phyloP scores from a whole-genome alignment of 2,113 vertebrate species.

The Amphiprion ocellaris region DNA sequence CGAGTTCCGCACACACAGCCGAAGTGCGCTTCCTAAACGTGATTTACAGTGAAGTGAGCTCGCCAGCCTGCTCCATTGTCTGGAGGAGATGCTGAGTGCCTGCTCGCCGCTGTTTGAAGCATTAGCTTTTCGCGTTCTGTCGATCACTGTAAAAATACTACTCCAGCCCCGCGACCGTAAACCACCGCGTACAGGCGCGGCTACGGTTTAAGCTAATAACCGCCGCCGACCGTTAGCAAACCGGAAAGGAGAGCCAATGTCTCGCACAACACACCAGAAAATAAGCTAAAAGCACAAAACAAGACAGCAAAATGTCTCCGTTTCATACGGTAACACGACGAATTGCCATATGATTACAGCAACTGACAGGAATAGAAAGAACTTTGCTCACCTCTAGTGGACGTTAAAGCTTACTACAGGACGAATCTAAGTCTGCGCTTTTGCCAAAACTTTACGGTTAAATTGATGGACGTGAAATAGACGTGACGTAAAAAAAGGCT shows the following conservation, averaged over 20 bases:
- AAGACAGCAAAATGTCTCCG: fast-evolving
- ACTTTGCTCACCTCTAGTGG: conserved; percentile 58
- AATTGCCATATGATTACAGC: neutral
- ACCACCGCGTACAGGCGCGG: conserved; percentile 12
- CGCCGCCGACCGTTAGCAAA: neutral
- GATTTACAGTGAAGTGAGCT: neutral
- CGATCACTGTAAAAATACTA: conserved; percentile 58
- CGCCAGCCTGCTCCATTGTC: conserved; percentile 1
- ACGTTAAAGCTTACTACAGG: conserved; percentile 4
- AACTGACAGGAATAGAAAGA: neutral
- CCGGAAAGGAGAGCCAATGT: too few species aligned
- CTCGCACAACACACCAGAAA: fast-evolving
- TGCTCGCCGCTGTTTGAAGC: conserved; percentile 35
- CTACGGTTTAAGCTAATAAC: neutral
- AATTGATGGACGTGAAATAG: neutral
- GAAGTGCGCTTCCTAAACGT: neutral
- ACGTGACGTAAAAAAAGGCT: neutral
- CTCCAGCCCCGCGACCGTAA: conserved; percentile 55
- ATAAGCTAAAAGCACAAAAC: neutral
- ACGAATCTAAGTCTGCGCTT: neutral
- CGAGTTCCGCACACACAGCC: neutral
- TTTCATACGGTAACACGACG: fast-evolving
- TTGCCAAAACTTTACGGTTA: conserved; percentile 60
- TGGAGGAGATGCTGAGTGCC: conserved; percentile 45
- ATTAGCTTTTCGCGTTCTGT: conserved; percentile 53